Evolutionary conservation across 2,888 invertebrate species (phyloP), one percentile per base, ranked within the genome.

Genomic region (Lobophora halterata): DNA sequence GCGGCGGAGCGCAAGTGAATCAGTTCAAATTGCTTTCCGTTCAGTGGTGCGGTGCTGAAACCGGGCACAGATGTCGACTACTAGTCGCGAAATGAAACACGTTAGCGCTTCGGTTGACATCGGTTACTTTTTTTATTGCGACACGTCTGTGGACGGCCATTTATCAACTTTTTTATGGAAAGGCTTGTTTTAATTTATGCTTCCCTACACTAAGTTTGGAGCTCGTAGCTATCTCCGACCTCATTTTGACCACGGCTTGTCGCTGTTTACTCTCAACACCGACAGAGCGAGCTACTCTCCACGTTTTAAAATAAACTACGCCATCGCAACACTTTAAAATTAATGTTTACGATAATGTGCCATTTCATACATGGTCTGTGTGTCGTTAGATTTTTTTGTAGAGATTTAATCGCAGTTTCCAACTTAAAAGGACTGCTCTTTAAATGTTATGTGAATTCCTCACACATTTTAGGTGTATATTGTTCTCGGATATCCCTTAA

Each of bases 121-220:
- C 72, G 75, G 73, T 69, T 67, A n/a, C 71, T 69, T 79, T 82
- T 86, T 86, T 85, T 79, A 78, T 74, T 70, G 71, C 57, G 61
- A 74, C 75, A 78, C 73, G 80, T 73, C 77, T 73, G 80, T 70
- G 78, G 66, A 79, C 65, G 66, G 71, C 78, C 78, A 86, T 86
- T 86, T 85, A 82, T 87, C 85, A 85, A 82, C 81, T 86, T 87
- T n/a, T 86, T 86, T 86, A 81, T 79, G 70, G 67, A 71, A 79
- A 79, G 70, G 71, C 78, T 81, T 83, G 82, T 82, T 82, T 85
- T 85, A 86, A 83, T 83, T 83, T 86, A 85, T 82, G 82, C 83
- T 79, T n/a, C n/a, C n/a, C n/a, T 72, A 76, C 73, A 75, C 79
- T 75, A 78, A 82, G 73, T 80, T 78, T 68, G 65, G 65, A 73